Evolutionary conservation across 2,113 vertebrate genomes (phyloP).

Genomic region (Sceloporus undulatus): DNA sequence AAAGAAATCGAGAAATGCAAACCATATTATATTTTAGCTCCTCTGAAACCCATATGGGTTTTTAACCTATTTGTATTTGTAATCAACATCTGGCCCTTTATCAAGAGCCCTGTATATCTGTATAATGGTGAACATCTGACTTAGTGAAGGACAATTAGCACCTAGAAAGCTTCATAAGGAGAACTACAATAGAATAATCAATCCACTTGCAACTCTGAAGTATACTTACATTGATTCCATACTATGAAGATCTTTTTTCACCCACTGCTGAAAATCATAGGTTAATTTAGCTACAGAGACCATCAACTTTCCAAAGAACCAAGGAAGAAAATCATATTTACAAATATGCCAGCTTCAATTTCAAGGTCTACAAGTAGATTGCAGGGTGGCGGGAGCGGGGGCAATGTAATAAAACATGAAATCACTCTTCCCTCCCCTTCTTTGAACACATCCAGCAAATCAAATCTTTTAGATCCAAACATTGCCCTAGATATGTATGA

Average conservation of each 20-base stretch:
- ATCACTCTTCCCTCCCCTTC: constrained; percentile 38
- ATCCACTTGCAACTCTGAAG: constrained; percentile 31
- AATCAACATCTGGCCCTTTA: background rate
- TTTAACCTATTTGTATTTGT: background rate
- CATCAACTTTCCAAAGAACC: constrained; percentile 63
- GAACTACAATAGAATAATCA: constrained; percentile 46
- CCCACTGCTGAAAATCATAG: constrained; percentile 49
- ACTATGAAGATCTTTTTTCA: constrained; percentile 39
- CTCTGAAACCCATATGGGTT: background rate
- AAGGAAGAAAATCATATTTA: constrained; percentile 66
- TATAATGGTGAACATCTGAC: constrained; percentile 31
- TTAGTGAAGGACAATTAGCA: constrained; percentile 32
- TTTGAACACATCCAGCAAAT: constrained; percentile 62
- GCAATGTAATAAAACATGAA: constrained; percentile 59
- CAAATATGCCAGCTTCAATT: constrained; percentile 67
- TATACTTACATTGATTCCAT: constrained; percentile 46
- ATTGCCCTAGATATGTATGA: constrained; percentile 53
- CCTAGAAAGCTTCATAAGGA: background rate
- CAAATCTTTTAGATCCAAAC: constrained; percentile 63
- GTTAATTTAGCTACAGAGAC: constrained; percentile 63
- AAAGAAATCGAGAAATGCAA: background rate
- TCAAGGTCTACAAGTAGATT: constrained; percentile 66
- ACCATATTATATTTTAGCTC: background rate
- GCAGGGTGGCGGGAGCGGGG: constrained; percentile 37
- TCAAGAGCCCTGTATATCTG: constrained; percentile 17